These are phyloP conservation scores for Tetrao urogallus DNA, from an alignment of 2,113 vertebrate genomes.

Conservation along the genomic window DNA sequence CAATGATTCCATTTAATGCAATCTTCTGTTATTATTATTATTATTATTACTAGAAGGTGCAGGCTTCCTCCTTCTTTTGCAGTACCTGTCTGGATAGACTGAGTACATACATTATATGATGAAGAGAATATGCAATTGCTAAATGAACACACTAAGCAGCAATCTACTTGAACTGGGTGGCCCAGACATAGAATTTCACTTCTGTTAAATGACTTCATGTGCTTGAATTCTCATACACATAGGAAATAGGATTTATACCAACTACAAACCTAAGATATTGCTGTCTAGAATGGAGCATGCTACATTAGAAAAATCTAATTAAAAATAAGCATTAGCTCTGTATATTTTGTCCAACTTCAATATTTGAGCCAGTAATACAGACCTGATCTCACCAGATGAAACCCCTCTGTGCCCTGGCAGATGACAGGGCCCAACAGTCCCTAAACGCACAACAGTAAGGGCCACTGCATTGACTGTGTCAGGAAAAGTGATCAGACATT, in stretches of 20 bases:
- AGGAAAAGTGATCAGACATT: rapidly evolving
- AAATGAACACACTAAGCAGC: background rate
- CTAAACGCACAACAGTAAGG: background rate
- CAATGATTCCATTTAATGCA: background rate
- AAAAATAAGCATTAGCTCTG: background rate
- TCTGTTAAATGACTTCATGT: background rate
- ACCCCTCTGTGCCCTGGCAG: background rate
- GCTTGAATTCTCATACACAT: background rate
- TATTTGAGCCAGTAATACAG: background rate
- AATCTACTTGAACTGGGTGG: background rate
- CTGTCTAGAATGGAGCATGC: background rate
- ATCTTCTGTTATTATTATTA: background rate
- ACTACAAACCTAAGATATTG: background rate
- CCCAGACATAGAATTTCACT: background rate
- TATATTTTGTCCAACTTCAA: background rate
- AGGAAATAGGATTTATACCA: background rate
- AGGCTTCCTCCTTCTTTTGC: background rate
- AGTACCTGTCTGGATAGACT: background rate
- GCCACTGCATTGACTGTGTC: background rate
- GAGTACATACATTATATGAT: background rate
- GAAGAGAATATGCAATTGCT: background rate
- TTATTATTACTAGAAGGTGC: background rate
- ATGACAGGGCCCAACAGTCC: background rate
- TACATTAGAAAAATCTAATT: background rate
- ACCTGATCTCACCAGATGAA: background rate